phyloP scores from a whole-genome alignment of 1,140 invertebrate genomes.

The Doryteuthis pealeii region DNA sequence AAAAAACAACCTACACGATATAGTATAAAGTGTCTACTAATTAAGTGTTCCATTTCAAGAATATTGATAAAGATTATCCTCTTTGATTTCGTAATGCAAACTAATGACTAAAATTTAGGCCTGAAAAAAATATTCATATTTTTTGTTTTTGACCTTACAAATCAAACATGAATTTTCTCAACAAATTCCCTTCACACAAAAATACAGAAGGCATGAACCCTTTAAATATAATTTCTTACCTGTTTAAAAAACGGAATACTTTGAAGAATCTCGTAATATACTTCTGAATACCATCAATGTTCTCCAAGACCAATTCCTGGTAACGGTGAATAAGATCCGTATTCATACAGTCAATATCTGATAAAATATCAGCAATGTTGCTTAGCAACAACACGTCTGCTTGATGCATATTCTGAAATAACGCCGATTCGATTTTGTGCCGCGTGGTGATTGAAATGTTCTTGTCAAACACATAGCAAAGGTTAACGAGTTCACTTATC shows the following conservation, averaged over 20 bases:
- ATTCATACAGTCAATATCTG: conserved; percentile 16
- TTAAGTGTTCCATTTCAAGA: too few species aligned
- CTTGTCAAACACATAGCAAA: background rate
- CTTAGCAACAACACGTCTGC: conserved; percentile 22
- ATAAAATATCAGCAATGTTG: conserved; percentile 19
- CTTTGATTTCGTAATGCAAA: too few species aligned
- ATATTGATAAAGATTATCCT: too few species aligned
- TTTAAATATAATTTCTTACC: too few species aligned
- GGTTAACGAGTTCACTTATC: conserved; percentile 1
- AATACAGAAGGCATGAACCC: too few species aligned
- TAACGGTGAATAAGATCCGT: conserved; percentile 12
- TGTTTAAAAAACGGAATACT: conserved; percentile 24
- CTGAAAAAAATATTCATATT: too few species aligned
- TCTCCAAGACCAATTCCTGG: conserved; percentile 10
- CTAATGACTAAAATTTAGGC: too few species aligned
- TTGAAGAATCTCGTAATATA: conserved; percentile 18
- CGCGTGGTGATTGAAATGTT: background rate
- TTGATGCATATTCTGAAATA: conserved; percentile 5
- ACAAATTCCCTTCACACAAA: too few species aligned
- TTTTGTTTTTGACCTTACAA: too few species aligned
- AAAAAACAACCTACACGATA: too few species aligned
- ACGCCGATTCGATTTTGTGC: background rate
- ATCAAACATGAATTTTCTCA: too few species aligned
- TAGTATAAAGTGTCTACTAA: too few species aligned
- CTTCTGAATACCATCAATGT: conserved; percentile 16